Evolutionary conservation across 53 echinoderm and acorn worm species (phyloP).

Genomic region (Luidia sarsii): DNA sequence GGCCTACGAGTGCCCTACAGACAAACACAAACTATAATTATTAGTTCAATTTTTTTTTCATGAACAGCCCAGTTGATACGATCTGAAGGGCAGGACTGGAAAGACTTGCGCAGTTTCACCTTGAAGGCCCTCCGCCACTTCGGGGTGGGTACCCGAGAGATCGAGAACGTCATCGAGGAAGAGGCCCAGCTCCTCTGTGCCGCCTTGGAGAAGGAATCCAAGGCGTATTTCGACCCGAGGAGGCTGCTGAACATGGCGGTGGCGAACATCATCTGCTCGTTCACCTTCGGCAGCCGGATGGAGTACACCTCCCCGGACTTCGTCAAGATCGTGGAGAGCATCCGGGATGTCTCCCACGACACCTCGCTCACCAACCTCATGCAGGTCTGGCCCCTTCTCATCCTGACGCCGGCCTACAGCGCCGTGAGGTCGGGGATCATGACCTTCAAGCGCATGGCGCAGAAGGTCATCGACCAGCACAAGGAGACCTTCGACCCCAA

Average conservation of each 20-base stretch:
- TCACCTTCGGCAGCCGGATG: slow-evolving; percentile 51
- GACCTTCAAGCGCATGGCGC: slow-evolving; percentile 35
- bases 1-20: too few species aligned
- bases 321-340: slow-evolving; percentile 38
- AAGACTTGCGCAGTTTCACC: slow-evolving; percentile 40
- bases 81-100: slow-evolving; percentile 41
- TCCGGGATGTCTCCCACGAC: slow-evolving; percentile 24
- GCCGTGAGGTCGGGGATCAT: slow-evolving; percentile 35
- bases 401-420: slow-evolving; percentile 31
- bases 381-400: slow-evolving; percentile 49
- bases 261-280: slow-evolving; percentile 52
- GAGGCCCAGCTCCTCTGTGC: slow-evolving; percentile 39
- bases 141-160: slow-evolving; percentile 36
- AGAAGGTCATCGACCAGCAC: slow-evolving; percentile 46
- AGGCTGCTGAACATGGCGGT: slow-evolving; percentile 48
- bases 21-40: not conserved
- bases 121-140: slow-evolving; percentile 45
- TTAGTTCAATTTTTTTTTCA: not conserved
- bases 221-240: not conserved
- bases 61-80: slow-evolving; percentile 38
- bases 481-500: slow-evolving; percentile 48
- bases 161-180: slow-evolving; percentile 38
- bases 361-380: slow-evolving; percentile 46
- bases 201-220: slow-evolving; percentile 14
- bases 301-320: slow-evolving; percentile 37